Conservation (phyloP, 2,113 vertebrate species). For the Hemichromis elongatus region DNA sequence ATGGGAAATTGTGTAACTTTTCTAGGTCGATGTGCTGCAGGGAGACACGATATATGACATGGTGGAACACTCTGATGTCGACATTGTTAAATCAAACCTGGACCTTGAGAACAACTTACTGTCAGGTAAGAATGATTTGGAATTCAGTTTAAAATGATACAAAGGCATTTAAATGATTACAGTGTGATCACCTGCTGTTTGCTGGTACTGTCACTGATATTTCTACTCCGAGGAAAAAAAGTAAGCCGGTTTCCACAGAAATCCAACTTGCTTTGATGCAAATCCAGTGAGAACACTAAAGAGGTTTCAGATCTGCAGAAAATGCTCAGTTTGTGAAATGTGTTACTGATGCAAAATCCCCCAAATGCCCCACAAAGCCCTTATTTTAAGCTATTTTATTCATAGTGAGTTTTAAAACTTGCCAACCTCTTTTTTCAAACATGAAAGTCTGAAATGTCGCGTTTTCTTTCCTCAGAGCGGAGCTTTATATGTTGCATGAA, state of each 20-base stretch:
- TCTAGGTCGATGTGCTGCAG: too few relatives aligned
- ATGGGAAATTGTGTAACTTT: not conserved
- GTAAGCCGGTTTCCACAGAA: not conserved
- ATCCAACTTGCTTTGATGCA: not conserved
- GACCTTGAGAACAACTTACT: not conserved
- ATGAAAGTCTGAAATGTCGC: not conserved
- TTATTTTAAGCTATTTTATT: not conserved
- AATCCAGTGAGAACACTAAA: not conserved
- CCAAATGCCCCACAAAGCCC: not conserved
- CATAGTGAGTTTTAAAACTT: not conserved
- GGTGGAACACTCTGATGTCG: conserved; percentile 54
- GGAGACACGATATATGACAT: conserved; percentile 65
- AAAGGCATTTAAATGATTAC: not conserved
- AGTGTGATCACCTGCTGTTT: not conserved
- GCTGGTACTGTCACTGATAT: not conserved
- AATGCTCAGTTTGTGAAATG: not conserved
- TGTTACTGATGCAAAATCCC: not conserved
- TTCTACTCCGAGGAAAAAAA: not conserved
- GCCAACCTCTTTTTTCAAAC: not conserved
- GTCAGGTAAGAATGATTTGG: conserved; percentile 44
- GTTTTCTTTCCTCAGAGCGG: conserved; percentile 61
- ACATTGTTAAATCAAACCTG: conserved; percentile 45
- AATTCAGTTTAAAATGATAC: not conserved
- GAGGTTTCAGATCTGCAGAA: not conserved
- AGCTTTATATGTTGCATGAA: conserved; percentile 75